Evolutionary conservation across 2,113 vertebrate species (phyloP), one percentile per base, ranked within the genome.

Genomic region (Raja brachyura): DNA sequence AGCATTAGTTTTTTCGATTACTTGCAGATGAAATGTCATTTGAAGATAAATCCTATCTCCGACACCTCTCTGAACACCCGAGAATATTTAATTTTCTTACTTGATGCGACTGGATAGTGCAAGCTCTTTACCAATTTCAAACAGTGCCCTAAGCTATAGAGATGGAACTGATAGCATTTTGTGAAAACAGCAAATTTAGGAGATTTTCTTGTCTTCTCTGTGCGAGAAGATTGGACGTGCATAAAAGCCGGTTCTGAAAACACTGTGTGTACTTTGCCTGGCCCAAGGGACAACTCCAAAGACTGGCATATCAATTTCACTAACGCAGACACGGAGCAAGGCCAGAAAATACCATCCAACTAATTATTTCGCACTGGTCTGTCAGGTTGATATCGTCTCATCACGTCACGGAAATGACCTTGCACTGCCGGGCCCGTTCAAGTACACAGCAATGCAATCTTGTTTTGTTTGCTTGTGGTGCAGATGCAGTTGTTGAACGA

Each of bases 361-460:
- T 33, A 90, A 73, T 92, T 92, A 92, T 73, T 92, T 92, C 70
- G 88, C 66, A 92, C 20, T 18, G 11, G 28, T 92, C 90, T 54
- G 66, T 18, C 66, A 92, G 39, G 54, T 28, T 73, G 68, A 92
- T 73, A 39, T 54, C 73, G 39, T 4, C 90, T 54, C 73, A 20
- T 4, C 90, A 70, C 54, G 22, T 20, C 0, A 3, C 1, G 9
- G 59, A 70, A 63, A 20, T 90, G 63, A 31, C 31, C 18, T 92
- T 74, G 66, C 22, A 92, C 33, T 73, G 31, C 25, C 20, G 39
- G 20, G 54, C 39, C 39, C 66, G 20, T 73, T 18, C 31, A 11
- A 10, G 73, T 68, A 73, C 25, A 73, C 16, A 92, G n/a, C 73
- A 63, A 20, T 39, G 22, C 63, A 92, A 73, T 74, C 20, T 74